phyloP scores from a whole-genome alignment of 2,113 vertebrate species.

The Collichthys lucidus region DNA sequence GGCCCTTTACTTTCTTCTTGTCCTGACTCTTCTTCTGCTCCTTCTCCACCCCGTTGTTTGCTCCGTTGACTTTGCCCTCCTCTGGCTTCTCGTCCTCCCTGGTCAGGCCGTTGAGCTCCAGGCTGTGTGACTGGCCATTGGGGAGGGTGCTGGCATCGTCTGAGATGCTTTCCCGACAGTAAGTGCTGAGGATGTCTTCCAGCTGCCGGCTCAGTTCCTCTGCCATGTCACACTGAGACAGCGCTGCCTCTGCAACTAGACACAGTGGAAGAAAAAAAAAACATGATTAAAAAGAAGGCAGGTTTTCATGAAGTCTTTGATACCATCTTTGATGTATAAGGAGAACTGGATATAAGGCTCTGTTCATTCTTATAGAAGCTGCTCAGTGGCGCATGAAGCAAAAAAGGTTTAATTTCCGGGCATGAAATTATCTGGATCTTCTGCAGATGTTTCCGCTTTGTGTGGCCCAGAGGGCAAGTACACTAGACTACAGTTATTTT shows the following conservation, averaged over 20 bases:
- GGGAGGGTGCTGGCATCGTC: slow-evolving; percentile 83
- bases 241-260: slow-evolving; percentile 51
- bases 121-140: slow-evolving; percentile 87
- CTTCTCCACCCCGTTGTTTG: slow-evolving; percentile 79
- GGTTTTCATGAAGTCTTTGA: too few relatives aligned
- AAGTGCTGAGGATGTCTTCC: slow-evolving; percentile 96
- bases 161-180: slow-evolving; percentile 87
- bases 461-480: too few relatives aligned
- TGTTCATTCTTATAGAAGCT: too few relatives aligned
- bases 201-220: slow-evolving; percentile 95
- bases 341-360: too few relatives aligned
- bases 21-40: slow-evolving; percentile 92
- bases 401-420: too few relatives aligned
- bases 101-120: slow-evolving; percentile 87
- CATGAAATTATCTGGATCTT: too few relatives aligned
- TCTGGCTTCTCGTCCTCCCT: slow-evolving; percentile 81
- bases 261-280: not conserved
- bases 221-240: slow-evolving; percentile 86
- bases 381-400: too few relatives aligned
- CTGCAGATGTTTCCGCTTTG: too few relatives aligned
- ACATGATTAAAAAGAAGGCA: not conserved
- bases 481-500: too few relatives aligned
- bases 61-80: slow-evolving; percentile 84
- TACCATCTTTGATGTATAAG: too few relatives aligned
- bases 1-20: slow-evolving; percentile 96